phyloP scores from a whole-genome alignment of 2,888 invertebrate species.

The Nebria salina region DNA sequence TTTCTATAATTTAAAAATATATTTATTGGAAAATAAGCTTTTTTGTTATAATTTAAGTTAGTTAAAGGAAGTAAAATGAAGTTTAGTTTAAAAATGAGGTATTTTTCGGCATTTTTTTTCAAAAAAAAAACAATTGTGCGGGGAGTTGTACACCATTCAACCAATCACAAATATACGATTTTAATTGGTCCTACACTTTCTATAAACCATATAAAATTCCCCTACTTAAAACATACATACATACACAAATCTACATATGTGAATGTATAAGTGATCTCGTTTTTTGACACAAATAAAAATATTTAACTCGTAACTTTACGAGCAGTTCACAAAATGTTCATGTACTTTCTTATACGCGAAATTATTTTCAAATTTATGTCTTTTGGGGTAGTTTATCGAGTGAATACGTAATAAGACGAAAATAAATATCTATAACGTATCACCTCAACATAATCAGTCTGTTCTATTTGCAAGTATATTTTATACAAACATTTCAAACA shows the following conservation, averaged over 20 bases:
- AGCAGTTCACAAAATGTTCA: neutral
- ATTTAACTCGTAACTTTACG: neutral
- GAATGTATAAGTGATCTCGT: neutral
- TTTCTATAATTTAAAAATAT: too few species aligned
- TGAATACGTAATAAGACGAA: too few species aligned
- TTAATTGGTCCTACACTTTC: neutral
- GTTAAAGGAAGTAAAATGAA: too few species aligned
- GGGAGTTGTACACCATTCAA: neutral
- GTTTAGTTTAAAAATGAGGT: neutral
- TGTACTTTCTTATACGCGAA: too few species aligned
- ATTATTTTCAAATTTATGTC: neutral
- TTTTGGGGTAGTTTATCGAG: neutral
- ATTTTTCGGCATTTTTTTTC: neutral
- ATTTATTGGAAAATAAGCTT: too few species aligned
- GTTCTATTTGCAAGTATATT: slow-evolving; percentile 1
- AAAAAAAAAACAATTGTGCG: neutral
- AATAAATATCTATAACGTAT: too few species aligned
- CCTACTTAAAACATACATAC: neutral
- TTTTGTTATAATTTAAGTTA: too few species aligned
- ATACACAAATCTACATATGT: neutral
- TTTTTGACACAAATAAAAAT: slow-evolving; percentile 1
- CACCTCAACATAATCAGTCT: neutral
- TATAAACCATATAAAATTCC: neutral
- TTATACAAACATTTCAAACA: neutral
- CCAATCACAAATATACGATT: neutral